Conservation (phyloP, 2,113 vertebrate genomes). For the Nettapus auritus region DNA sequence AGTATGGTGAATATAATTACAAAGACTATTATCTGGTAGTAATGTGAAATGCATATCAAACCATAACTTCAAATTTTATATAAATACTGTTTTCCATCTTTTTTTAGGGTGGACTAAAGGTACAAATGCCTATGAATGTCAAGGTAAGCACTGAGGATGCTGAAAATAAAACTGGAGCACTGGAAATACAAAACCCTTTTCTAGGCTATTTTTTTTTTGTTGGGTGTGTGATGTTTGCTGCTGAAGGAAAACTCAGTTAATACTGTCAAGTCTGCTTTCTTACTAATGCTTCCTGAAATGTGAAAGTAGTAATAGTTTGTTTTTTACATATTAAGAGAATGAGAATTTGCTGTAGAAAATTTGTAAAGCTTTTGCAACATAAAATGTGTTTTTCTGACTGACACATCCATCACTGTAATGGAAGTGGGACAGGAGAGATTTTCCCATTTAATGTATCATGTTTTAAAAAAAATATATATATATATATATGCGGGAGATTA, state of each 20-base stretch:
- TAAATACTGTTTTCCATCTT: neutral
- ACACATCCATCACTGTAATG: neutral
- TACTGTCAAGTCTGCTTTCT: neutral
- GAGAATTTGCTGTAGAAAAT: neutral
- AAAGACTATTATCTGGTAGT: neutral
- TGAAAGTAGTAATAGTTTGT: neutral
- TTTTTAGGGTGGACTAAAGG: constrained; percentile 83
- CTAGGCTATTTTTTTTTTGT: neutral
- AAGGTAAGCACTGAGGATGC: constrained; percentile 71
- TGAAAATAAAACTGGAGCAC: neutral
- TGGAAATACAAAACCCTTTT: neutral
- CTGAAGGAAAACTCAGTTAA: neutral
- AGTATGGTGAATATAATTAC: neutral
- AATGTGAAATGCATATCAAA: neutral
- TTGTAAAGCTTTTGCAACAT: neutral
- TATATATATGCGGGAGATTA: fast-evolving
- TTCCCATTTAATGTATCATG: neutral
- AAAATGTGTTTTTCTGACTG: neutral
- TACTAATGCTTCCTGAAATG: neutral
- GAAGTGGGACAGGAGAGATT: neutral
- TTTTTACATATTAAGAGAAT: neutral
- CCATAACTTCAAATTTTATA: neutral
- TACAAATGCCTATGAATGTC: constrained; percentile 83
- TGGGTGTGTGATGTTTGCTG: neutral
- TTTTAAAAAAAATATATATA: neutral